A percentile compares a stretch with the other conserved stretches of the same genome.
These are phyloP conservation scores for Slavum lentiscoides DNA, from an alignment of 2,888 invertebrate species.

Conservation along the genomic window DNA sequence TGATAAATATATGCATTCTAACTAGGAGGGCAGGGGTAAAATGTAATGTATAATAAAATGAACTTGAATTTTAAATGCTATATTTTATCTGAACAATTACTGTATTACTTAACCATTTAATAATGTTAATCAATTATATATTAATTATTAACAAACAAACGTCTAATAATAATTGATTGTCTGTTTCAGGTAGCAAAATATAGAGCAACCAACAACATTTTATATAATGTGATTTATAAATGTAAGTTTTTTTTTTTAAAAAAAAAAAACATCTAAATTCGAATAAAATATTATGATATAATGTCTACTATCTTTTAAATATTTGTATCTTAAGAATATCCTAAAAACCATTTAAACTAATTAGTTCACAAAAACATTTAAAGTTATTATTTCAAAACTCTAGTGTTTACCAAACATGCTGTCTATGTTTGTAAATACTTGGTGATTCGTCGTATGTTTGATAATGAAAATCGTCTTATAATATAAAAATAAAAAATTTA, in stretches of 20 bases:
- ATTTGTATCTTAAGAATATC: constrained; percentile 33
- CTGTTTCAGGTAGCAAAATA: constrained; percentile 47
- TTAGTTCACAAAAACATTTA: constrained; percentile 4
- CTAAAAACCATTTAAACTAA: not conserved
- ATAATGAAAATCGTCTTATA: not conserved
- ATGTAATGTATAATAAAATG: too few species aligned
- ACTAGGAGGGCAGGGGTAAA: too few species aligned
- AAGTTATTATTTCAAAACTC: not conserved
- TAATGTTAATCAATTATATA: not conserved
- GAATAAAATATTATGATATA: constrained; percentile 15
- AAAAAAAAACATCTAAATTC: constrained; percentile 9
- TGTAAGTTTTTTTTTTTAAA: constrained; percentile 40
- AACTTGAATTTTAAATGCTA: too few species aligned
- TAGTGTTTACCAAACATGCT: not conserved
- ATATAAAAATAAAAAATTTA: not conserved
- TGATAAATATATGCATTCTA: too few species aligned
- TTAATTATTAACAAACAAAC: not conserved
- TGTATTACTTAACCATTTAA: too few species aligned
- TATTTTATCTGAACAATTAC: too few species aligned
- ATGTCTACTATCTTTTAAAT: constrained; percentile 5
- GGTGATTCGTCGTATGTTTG: not conserved
- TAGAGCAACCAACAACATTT: constrained; percentile 49
- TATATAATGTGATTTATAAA: constrained; percentile 38
- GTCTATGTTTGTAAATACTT: constrained; percentile 10
- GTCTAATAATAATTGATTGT: constrained; percentile 12